Evolutionary conservation across 2,888 invertebrate genomes (phyloP).

Genomic region (Sphaerophoria taeniata): DNA sequence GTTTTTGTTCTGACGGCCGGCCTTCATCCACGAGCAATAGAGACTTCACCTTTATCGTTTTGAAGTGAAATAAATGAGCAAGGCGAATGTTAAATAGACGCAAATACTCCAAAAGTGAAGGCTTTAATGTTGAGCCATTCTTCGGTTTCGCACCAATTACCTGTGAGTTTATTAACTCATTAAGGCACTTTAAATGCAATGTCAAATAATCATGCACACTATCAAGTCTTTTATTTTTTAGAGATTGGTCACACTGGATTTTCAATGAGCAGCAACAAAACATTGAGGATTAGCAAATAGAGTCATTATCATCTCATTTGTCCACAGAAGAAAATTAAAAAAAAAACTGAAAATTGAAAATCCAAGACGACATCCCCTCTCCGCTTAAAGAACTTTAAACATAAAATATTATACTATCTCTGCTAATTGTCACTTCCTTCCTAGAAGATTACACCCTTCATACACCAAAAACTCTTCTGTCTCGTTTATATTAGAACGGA

Average conservation of each 20-base stretch:
- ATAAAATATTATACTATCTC: slow-evolving; percentile 20
- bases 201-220: not conserved
- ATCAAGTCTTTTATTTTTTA: too few species aligned
- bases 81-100: slow-evolving; percentile 9
- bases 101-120: not conserved
- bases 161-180: slow-evolving; percentile 6
- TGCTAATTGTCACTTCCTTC: slow-evolving; percentile 57
- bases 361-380: not conserved
- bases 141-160: too few species aligned
- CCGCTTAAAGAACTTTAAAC: slow-evolving; percentile 1
- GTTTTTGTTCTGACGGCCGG: slow-evolving; percentile 21
- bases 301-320: not conserved
- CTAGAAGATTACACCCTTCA: slow-evolving; percentile 27
- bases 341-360: slow-evolving; percentile 1
- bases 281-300: not conserved
- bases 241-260: too few species aligned
- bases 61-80: slow-evolving; percentile 14
- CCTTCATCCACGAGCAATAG: not conserved
- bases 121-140: not conserved
- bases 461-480: not conserved
- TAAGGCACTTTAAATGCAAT: not conserved
- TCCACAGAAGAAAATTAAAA: not conserved
- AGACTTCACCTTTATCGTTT: slow-evolving; percentile 2
- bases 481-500: slow-evolving; percentile 23
- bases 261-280: not conserved